Conservation (phyloP, 1,140 invertebrate species). For the Bombus fervidus region DNA sequence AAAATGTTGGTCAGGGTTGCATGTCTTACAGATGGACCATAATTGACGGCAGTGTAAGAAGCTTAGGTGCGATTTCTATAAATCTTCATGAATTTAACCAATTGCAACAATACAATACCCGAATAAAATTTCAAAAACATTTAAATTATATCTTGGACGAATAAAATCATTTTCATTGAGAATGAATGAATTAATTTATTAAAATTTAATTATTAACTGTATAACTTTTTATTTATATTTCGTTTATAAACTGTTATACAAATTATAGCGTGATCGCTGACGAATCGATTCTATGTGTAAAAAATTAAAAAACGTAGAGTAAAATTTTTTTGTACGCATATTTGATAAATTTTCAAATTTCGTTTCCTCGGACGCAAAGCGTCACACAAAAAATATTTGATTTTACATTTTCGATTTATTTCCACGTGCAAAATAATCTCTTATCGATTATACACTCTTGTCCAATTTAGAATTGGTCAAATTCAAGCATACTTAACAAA, state of each 20-base stretch:
- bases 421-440: neutral
- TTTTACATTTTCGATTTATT: neutral
- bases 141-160: neutral
- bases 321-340: neutral
- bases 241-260: neutral
- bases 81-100: neutral
- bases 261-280: too few species aligned
- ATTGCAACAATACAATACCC: neutral
- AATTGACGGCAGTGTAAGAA: neutral
- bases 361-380: neutral
- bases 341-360: constrained; percentile 3
- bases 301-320: neutral
- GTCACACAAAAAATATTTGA: neutral
- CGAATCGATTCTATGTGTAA: neutral
- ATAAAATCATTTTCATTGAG: neutral
- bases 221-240: neutral
- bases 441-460: neutral
- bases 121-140: neutral
- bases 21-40: neutral
- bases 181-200: neutral
- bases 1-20: constrained; percentile 3
- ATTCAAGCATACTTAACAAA: neutral
- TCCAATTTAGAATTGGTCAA: neutral
- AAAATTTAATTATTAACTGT: neutral
- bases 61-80: constrained; percentile 17